Percentiles rank a stretch among this genome's conserved stretches.
Conservation (phyloP, 2,888 invertebrate genomes). For the Agelastica alni region DNA sequence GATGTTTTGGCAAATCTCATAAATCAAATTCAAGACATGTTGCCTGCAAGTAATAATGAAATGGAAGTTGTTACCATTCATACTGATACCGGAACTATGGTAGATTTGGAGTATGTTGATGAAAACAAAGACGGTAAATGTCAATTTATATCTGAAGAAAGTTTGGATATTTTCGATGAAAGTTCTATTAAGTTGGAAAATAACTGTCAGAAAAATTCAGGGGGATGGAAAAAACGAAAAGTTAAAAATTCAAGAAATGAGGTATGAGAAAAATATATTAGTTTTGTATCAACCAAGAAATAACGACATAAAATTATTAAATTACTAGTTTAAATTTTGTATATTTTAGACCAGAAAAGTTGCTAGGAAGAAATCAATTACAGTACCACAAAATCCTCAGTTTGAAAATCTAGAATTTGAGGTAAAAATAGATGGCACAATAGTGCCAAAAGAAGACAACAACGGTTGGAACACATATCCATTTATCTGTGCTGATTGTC, state of each 20-base stretch:
- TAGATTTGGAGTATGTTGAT: constrained; percentile 27
- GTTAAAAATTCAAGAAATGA: constrained; percentile 26
- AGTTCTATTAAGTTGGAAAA: constrained; percentile 23
- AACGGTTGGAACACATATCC: constrained; percentile 57
- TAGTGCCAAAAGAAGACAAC: constrained; percentile 48
- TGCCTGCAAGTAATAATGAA: constrained; percentile 11
- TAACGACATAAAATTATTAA: background rate
- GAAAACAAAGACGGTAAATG: constrained; percentile 22
- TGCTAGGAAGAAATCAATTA: constrained; percentile 31
- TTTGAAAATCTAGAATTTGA: constrained; percentile 43
- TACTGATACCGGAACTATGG: constrained; percentile 12
- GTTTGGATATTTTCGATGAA: constrained; percentile 25
- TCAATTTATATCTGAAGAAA: constrained; percentile 27
- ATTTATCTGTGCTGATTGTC: constrained; percentile 61
- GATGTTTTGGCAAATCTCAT: constrained; percentile 43
- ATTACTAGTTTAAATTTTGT: background rate
- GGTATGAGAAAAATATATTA: constrained; percentile 10
- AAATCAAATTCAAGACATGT: constrained; percentile 21
- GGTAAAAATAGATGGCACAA: constrained; percentile 51
- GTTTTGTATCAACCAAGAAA: background rate
- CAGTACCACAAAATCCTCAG: constrained; percentile 25
- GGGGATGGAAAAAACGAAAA: constrained; percentile 24
- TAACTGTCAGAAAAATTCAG: constrained; percentile 7
- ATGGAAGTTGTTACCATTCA: constrained; percentile 11
- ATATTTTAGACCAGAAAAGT: constrained; percentile 30